Evolutionary conservation across 1,140 invertebrate genomes (phyloP).

Genomic region (Holcopasites calliopsidis): DNA sequence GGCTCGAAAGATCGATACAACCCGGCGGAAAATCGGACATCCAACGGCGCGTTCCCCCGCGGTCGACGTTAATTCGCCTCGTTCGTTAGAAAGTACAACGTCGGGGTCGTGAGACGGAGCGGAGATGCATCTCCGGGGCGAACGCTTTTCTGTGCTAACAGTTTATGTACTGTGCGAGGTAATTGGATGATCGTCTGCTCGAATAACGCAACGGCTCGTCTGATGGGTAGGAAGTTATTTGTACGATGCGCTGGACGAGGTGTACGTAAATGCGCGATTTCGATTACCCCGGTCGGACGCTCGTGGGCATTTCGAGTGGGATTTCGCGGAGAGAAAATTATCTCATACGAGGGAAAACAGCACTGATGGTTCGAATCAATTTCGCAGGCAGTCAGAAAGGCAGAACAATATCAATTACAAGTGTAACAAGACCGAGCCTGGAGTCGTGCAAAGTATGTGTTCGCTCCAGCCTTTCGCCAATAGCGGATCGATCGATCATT

Average conservation of each 20-base stretch:
- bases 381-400: no score
- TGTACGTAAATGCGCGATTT: neutral
- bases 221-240: neutral
- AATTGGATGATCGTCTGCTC: conserved; percentile 20
- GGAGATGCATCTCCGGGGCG: neutral
- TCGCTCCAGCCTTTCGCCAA: neutral
- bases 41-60: neutral
- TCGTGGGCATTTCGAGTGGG: neutral
- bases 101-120: conserved; percentile 7
- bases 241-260: neutral
- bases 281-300: neutral
- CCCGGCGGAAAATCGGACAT: neutral
- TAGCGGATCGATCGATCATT: conserved; percentile 5
- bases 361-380: no score
- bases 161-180: conserved; percentile 15
- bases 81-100: conserved; percentile 16
- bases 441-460: neutral
- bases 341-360: neutral
- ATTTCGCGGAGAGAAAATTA: neutral
- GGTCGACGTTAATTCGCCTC: conserved; percentile 22
- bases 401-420: neutral
- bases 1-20: conserved; percentile 30
- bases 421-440: neutral
- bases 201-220: neutral
- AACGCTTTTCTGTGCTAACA: neutral